Percentiles rank a stretch among this genome's conserved stretches.
These are phyloP conservation scores for Dendrolimus pini DNA, from an alignment of 2,888 invertebrate genomes.

Conservation along the genomic window DNA sequence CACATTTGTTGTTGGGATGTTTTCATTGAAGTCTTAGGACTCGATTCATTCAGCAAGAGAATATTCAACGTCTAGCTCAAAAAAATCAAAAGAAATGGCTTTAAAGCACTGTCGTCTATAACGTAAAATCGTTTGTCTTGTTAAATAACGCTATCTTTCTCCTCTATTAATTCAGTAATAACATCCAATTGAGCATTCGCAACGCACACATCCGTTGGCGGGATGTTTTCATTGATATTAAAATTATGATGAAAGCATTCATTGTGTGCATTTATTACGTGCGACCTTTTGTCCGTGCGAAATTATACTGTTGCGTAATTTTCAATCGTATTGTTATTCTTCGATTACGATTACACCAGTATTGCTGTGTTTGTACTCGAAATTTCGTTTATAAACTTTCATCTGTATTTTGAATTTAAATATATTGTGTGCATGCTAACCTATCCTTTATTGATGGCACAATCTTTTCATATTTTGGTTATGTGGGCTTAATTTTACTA, in stretches of 20 bases:
- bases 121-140: no score
- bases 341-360: conserved; percentile 28
- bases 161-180: conserved; percentile 24
- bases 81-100: no score
- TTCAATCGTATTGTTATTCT: conserved; percentile 35
- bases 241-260: conserved; percentile 53
- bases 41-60: no score
- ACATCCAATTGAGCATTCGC: conserved; percentile 41
- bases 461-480: no score
- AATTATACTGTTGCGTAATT: conserved; percentile 50
- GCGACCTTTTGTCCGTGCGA: conserved; percentile 52
- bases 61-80: no score
- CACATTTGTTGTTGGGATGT: conserved; percentile 31
- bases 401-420: no score
- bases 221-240: conserved; percentile 48
- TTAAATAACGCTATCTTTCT: neutral
- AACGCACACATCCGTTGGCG: conserved; percentile 25
- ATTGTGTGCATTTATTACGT: conserved; percentile 44
- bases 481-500: no score
- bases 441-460: no score
- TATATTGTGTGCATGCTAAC: no score
- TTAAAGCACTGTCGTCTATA: no score
- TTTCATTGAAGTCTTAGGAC: conserved; percentile 34
- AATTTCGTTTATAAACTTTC: conserved; percentile 11
- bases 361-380: conserved; percentile 17